Evolutionary conservation across 1,140 invertebrate species (phyloP).

Genomic region (Stegodyphus dumicola): DNA sequence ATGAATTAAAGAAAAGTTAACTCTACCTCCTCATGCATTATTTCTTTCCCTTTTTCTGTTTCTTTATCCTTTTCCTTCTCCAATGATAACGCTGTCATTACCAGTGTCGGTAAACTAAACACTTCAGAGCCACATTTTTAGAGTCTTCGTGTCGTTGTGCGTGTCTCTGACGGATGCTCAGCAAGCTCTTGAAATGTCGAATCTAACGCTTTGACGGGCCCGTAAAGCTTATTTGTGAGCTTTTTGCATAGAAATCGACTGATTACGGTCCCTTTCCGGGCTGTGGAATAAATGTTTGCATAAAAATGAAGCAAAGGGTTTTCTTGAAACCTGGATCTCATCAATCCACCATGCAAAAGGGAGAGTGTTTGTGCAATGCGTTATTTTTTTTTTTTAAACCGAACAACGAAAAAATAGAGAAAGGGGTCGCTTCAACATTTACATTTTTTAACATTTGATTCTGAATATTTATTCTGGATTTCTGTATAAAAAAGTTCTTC

Average conservation of each 20-base stretch:
- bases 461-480: too few species aligned
- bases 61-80: too few species aligned
- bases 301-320: slow-evolving; percentile 1
- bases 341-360: slow-evolving; percentile 18
- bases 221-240: slow-evolving; percentile 38
- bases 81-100: too few species aligned
- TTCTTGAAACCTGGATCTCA: neutral
- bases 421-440: too few species aligned
- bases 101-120: too few species aligned
- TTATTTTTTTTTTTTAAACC: neutral
- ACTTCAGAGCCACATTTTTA: too few species aligned
- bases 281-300: slow-evolving; percentile 6
- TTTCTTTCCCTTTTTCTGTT: too few species aligned
- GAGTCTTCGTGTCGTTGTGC: neutral
- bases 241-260: slow-evolving; percentile 48
- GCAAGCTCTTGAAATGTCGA: slow-evolving; percentile 14
- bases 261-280: slow-evolving; percentile 8
- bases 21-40: too few species aligned
- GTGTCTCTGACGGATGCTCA: neutral
- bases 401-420: neutral
- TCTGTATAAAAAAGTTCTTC: too few species aligned
- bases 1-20: too few species aligned
- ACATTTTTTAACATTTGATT: too few species aligned
- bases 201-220: slow-evolving; percentile 23
- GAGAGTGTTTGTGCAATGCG: slow-evolving; percentile 2